A percentile compares a stretch with the other conserved stretches of the same genome.
Conservation (phyloP, 2,888 invertebrate species). For the Eupithecia abbreviata region DNA sequence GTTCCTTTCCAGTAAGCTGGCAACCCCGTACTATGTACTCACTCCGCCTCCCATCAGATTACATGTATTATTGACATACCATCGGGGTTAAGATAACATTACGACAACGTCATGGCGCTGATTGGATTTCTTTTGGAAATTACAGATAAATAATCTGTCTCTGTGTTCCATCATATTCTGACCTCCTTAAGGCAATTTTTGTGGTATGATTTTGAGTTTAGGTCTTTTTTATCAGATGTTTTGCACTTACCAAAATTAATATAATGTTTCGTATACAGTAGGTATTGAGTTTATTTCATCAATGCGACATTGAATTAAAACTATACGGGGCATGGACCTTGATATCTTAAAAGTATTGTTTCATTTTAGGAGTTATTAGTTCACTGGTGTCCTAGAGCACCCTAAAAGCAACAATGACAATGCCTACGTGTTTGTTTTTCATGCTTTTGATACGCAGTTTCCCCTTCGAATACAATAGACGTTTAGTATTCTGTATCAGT, state of each 20-base stretch:
- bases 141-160: constrained; percentile 9
- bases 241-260: background rate
- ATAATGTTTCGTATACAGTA: background rate
- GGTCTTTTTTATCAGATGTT: background rate
- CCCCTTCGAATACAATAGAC: constrained; percentile 68
- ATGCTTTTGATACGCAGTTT: constrained; percentile 59
- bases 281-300: background rate
- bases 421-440: constrained; percentile 47
- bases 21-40: background rate
- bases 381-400: constrained; percentile 22
- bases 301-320: background rate
- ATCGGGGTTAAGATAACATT: constrained; percentile 35
- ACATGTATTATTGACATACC: constrained; percentile 45
- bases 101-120: constrained; percentile 28
- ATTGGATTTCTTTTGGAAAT: constrained; percentile 27
- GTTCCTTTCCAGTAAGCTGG: constrained; percentile 38
- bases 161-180: background rate
- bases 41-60: constrained; percentile 39
- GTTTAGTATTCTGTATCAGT: constrained; percentile 68
- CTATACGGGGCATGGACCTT: background rate
- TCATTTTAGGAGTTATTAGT: background rate
- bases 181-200: background rate
- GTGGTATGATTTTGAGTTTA: background rate
- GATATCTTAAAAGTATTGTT: background rate
- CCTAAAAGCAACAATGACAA: constrained; percentile 43